Evolutionary conservation across 2,113 vertebrate species (phyloP), one percentile per base, ranked within the genome.

Genomic region (Herpetotheres cachinnans): DNA sequence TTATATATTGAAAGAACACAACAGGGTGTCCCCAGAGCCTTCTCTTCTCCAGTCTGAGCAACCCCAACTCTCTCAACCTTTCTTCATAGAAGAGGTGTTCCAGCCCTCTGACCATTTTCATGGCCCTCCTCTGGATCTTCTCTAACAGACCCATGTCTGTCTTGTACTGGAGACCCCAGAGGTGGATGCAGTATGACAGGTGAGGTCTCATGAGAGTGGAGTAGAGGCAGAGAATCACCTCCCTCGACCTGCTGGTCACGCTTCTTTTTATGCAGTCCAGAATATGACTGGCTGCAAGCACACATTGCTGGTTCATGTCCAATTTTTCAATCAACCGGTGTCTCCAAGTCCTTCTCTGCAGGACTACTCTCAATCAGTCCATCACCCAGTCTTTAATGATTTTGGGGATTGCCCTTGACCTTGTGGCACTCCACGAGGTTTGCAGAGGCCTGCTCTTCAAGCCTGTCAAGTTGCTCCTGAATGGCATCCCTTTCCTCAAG

Each of bases 191-290:
- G 10, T 46, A 54, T 5, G 17, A 20, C 22, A 76, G 9, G 2
- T 17, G 8, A 14, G 9, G 8, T 44, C 9, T 62, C 25, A 66
- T 19, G 7, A 56, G 16, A 29, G n/a, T 7, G 1, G 16, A 29
- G 14, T 12, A 58, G 25, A 52, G 12, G 1, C 2, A 11, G 1
- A 76, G 26, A 72, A 42, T 54, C 26, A 20, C 5, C 2, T 72
- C 13, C 13, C 52, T 80, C 6, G 2, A 27, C 12, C 16, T 66
- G 32, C 36, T 52, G 18, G 2, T 6, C 19, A 3, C 0, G 0
- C 14, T 66, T 22, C 18, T 66, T 80, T 71, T 66, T 4, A 30
- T 34, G 29, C 22, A 83, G 40, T 10, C 34, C 16, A 76, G 77
- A 50, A 62, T 44, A 26, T 0, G 2, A 8, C 4, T 67, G 4